A percentile compares a stretch with the other conserved stretches of the same genome.
Evolutionary conservation across 1,140 invertebrate species (phyloP).

Genomic region (Pemphigus obesinymphae): DNA sequence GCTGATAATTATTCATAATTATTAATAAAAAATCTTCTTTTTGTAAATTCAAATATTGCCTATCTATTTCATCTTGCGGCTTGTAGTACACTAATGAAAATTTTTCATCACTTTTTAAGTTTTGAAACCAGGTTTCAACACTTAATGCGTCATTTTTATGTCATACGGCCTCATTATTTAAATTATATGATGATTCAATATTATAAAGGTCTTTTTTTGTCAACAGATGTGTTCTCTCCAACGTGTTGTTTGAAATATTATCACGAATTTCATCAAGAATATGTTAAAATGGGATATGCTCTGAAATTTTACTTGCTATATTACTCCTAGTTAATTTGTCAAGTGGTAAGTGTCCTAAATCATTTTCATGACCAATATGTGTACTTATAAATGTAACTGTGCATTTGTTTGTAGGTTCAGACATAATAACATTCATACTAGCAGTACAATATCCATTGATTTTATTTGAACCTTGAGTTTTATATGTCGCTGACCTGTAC

Average conservation of each 20-base stretch:
- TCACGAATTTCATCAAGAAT: not conserved
- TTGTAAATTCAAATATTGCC: not conserved
- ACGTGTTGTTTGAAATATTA: not conserved
- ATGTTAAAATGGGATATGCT: not conserved
- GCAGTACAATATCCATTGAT: too few species aligned
- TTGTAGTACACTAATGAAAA: slow-evolving; percentile 8
- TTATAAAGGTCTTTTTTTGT: slow-evolving; percentile 42
- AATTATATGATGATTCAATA: slow-evolving; percentile 35
- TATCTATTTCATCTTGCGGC: not conserved
- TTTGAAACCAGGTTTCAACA: slow-evolving; percentile 11
- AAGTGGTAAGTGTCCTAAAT: not conserved
- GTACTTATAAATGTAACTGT: not conserved
- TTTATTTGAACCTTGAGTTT: not conserved
- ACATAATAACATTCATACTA: not conserved
- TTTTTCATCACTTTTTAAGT: not conserved
- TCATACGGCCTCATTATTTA: not conserved
- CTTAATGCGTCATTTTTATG: slow-evolving; percentile 26
- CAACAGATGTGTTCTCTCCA: slow-evolving; percentile 49
- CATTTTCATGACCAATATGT: not conserved
- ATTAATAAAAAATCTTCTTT: not conserved
- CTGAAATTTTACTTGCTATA: not conserved
- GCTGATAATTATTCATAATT: not conserved
- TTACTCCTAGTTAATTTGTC: not conserved
- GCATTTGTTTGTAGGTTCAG: not conserved
- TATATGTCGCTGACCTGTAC: not conserved